phyloP scores from a whole-genome alignment of 2,113 vertebrate genomes.

The Urocitellus parryii region DNA sequence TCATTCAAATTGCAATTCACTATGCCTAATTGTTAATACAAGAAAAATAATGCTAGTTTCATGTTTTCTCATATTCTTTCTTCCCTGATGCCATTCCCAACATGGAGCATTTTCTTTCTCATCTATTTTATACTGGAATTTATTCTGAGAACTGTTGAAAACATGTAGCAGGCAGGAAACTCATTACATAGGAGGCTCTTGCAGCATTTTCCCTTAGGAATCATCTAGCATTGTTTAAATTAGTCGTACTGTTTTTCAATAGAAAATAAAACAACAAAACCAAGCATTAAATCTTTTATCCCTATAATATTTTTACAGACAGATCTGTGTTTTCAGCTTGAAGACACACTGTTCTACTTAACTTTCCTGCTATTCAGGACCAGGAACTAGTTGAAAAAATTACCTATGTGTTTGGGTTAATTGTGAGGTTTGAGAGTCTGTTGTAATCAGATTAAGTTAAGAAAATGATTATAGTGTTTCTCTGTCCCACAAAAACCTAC shows the following conservation, averaged over 20 bases:
- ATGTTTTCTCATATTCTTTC: neutral
- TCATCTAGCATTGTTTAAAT: constrained; percentile 30
- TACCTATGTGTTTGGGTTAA: neutral
- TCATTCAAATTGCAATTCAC: neutral
- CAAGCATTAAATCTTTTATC: neutral
- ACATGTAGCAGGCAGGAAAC: neutral
- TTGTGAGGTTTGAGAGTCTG: neutral
- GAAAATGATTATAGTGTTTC: neutral
- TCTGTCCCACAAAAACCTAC: neutral
- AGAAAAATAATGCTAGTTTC: neutral
- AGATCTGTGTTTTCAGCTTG: neutral
- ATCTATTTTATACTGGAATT: constrained; percentile 18
- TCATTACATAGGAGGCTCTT: constrained; percentile 13
- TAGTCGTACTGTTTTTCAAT: neutral
- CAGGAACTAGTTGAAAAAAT: neutral
- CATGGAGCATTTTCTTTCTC: neutral
- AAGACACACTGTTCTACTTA: neutral
- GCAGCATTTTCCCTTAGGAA: constrained; percentile 24
- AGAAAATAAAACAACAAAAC: neutral
- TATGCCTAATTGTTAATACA: neutral
- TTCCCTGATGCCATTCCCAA: neutral
- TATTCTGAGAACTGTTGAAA: constrained; percentile 56
- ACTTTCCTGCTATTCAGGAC: neutral
- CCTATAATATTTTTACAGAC: neutral
- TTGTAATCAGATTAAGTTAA: neutral